Conservation (phyloP, 2,113 vertebrate species). For the Mesitornis unicolor region DNA sequence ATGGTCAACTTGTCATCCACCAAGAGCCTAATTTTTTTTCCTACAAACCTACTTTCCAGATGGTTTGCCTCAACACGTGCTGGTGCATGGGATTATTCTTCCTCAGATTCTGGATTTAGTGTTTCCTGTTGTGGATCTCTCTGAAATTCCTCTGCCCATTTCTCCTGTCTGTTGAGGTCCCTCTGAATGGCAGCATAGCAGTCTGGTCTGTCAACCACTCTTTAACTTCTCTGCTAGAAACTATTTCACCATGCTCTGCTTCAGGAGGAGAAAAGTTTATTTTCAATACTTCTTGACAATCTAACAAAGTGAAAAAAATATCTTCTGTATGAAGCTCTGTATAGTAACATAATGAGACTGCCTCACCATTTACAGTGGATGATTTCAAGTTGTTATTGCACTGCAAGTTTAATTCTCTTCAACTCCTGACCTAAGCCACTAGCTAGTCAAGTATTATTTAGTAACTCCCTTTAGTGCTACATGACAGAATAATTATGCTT, state of each 20-base stretch:
- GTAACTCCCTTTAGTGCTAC: not conserved
- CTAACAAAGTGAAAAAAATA: not conserved
- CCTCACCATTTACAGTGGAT: not conserved
- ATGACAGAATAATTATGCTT: not conserved
- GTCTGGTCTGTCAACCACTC: not conserved
- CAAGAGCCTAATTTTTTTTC: not conserved
- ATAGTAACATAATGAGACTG: not conserved
- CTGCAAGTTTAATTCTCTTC: not conserved
- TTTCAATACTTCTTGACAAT: not conserved
- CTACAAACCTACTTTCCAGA: too few relatives aligned
- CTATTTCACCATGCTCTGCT: not conserved
- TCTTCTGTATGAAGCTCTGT: not conserved
- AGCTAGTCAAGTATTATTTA: not conserved
- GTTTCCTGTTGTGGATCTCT: not conserved
- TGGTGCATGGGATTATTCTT: not conserved
- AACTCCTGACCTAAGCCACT: not conserved
- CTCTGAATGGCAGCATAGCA: not conserved
- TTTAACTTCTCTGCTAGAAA: not conserved
- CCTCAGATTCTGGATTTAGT: not conserved
- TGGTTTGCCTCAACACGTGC: fast-evolving
- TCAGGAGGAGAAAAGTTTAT: not conserved
- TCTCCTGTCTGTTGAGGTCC: not conserved
- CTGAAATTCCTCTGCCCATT: not conserved
- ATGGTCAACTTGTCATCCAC: not conserved
- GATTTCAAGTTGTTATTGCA: not conserved